Conservation (phyloP, 2,797 vertebrate species). For the Artibeus jamaicensis region DNA sequence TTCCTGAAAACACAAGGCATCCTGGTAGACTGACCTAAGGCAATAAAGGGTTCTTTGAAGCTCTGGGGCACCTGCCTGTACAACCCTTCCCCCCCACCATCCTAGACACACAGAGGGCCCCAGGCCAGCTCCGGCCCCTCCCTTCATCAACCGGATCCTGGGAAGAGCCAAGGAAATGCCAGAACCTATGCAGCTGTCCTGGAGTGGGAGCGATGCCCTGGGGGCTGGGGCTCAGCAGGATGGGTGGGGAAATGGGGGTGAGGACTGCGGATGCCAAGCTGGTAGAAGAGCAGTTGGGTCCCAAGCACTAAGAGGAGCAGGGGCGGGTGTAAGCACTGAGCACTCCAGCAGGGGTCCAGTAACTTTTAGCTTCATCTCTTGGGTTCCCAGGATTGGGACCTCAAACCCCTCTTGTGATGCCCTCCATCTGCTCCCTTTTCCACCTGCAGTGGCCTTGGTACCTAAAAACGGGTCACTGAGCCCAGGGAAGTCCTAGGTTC, state of each 20-base stretch:
- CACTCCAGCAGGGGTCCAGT: not conserved
- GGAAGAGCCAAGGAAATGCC: conserved; percentile 65
- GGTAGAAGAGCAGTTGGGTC: not conserved
- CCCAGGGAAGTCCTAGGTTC: not conserved
- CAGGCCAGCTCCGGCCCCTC: conserved; percentile 57
- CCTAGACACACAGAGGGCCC: conserved; percentile 55
- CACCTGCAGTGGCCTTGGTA: not conserved
- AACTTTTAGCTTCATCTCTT: not conserved
- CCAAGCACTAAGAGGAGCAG: not conserved
- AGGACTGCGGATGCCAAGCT: not conserved
- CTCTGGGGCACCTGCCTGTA: conserved; percentile 38
- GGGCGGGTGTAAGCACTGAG: not conserved
- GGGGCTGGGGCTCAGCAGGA: not conserved
- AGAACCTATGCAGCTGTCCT: conserved; percentile 5
- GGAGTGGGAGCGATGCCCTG: not conserved
- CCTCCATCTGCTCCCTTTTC: not conserved
- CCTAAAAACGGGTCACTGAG: not conserved
- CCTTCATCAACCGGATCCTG: conserved; percentile 70
- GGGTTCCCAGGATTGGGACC: not conserved
- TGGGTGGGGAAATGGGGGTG: not conserved
- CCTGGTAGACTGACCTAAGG: not conserved
- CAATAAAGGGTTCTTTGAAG: conserved; percentile 68
- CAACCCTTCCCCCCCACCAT: not conserved
- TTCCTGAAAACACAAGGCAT: conserved; percentile 47
- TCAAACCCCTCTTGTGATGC: not conserved